Base-by-base conservation (phyloP, 2,797 vertebrate species). In the Lepilemur septentrionalis region DNA sequence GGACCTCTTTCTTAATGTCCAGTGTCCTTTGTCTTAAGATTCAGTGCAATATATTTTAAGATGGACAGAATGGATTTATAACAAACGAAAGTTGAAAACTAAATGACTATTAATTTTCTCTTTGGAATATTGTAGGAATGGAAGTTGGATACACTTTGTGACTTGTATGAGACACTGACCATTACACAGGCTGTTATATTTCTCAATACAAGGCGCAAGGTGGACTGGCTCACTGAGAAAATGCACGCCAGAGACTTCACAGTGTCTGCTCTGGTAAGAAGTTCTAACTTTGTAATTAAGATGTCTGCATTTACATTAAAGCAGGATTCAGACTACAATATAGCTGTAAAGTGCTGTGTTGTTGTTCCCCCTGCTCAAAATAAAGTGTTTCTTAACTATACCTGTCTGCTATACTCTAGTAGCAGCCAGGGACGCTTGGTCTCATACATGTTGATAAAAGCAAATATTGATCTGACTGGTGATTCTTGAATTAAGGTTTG, bases 1-100 rank as follows among this genome's bases (percentile, higher is more conserved):
- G 99, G 99, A 99, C 99, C 99, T 99, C 99, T 99, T 99, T 99
- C 99, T 99, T 99, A 99, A 99, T 99, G 99, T 99, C 99, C 99
- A 20, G 95, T 99, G 99, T 98, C 99, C 98, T 98, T 88, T 93
- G 98, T 99, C 99, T 99, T 98, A 96, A 99, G 99, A 99, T 99
- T 93, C 97, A 97, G 99, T 99, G 99, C 99, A 67, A 99, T 99
- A 99, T 82, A 52, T 63, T 4, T 15, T 65, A 65, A 75, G 20
- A 15, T 1, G 20, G 14, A 12, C 0, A 2, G 0, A 0, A 14
- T 46, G 18, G 75, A n/a, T n/a, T 96, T 32, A 32, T 94, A 43
- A 46, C 5, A 99, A 99, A 96, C 99, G 99, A 99, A 99, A 99
- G 96, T 97, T 99, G 98, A 99, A 99, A 98, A 99, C 99, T 43